Base-by-base conservation (phyloP, 1,140 invertebrate genomes). In the Tetramorium alpestre region DNA sequence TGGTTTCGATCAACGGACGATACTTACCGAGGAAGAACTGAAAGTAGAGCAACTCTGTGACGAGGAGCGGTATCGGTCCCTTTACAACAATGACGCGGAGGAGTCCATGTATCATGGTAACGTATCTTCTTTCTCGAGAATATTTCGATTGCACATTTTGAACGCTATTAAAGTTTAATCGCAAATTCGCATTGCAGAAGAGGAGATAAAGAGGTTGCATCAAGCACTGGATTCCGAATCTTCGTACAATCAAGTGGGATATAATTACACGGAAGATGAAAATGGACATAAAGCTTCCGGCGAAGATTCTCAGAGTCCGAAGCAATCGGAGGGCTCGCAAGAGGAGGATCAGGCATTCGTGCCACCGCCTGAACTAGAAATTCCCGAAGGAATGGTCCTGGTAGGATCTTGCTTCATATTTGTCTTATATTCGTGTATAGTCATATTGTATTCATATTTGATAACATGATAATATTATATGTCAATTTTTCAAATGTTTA, bases 31-130 rank as follows among this genome's bases (percentile, higher is more conserved):
- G 88, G 97, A 97, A 62, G 98, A 99, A 95, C 96, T 97, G 88
- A 97, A 97, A 93, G 96, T 98, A 80, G 98, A 99, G 94, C 97
- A 97, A 91, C 94, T 98, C 22, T 98, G 98, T 94, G 98, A 99
- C 94, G 97, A 98, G 93, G 98, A 99, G 96, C 95, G 98, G 44
- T 99, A 99, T 95, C 95, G 97, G 64, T 98, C 98, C 38, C 96
- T 99, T 1, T 97, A 97, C 91, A 98, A 97, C 85, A 98, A 99
- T 95, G 97, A 98, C 93, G 97, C 97, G 90, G 98, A 98, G 93
- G 97, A 98, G 92, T 96, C 97, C 80, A 96, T 98, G 94, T 98
- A 98, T 93, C 97, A 98, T 97, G 98, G 97, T 98, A 94, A 95
- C 89, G 6, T 56, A 22, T 10, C 11, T 28, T 41, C n/a, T 18